Base-by-base conservation (phyloP, 2,113 vertebrate genomes). In the Athene cunicularia region DNA sequence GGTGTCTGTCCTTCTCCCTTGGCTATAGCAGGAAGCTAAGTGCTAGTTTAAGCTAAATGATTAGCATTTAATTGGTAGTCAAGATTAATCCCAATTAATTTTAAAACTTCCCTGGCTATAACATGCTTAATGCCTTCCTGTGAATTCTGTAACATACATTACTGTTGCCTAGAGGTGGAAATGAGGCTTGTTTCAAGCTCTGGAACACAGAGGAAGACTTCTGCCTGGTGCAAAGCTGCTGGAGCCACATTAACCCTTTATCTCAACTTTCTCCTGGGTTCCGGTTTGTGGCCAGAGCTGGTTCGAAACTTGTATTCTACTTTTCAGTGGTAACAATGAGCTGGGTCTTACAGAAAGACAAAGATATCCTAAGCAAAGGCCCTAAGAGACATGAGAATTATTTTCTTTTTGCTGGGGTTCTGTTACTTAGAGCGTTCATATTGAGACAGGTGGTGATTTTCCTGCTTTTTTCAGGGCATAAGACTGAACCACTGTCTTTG, bases 31-130 rank as follows among this genome's bases (percentile, higher is more conserved):
- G 43, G 66, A 89, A 91, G 37, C 23, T 72, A 56, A 89, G 22
- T 89, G 80, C 70, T 93, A 71, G 60, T 85, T 92, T 68, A 91
- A n/a, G 56, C 39, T 88, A 75, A 89, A 86, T 72, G 64, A 93
- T 91, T 87, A 93, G 18, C 33, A 33, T 95, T 96, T 95, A 95
- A 97, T 91, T 93, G 73, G 18, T 49, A 87, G 73, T 56, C 9
- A 87, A 87, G 43, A 93, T 89, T 94, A 96, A 95, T 91, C 56
- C 80, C 80, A 63, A 60, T 79, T 89, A 10, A 55, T 91, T 95
- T 93, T 2, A 71, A 94, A 90, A 90, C 24, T 68, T 79, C 33
- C 49, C 49, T 72, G 60, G 30, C 70, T 81, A 52, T 43, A 91
- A 79, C 43, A 82, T 24, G n/a, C 45, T 74, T 77, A 91, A 81